Evolutionary conservation across 1,140 invertebrate genomes (phyloP).

Genomic region (Diachasma alloeum): DNA sequence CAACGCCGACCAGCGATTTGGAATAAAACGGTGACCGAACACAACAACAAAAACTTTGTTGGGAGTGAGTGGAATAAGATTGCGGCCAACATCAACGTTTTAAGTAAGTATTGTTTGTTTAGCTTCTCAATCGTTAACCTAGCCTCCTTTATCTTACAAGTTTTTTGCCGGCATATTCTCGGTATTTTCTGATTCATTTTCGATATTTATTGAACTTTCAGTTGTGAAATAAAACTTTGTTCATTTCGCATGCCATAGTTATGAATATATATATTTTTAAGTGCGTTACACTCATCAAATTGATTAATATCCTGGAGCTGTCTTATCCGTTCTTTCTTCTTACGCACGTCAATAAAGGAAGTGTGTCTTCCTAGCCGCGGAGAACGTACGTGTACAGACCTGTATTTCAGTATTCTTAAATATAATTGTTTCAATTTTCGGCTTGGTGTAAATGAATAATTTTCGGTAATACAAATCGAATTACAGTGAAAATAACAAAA

Average conservation of each 20-base stretch:
- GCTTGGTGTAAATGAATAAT: no score
- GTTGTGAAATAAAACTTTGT: neutral
- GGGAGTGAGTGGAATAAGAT: neutral
- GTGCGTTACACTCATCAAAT: neutral
- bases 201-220: neutral
- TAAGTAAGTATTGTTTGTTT: neutral
- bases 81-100: neutral
- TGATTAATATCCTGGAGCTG: neutral
- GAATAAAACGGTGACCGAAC: neutral
- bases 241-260: neutral
- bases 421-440: neutral
- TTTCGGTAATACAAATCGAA: no score
- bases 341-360: neutral
- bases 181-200: neutral
- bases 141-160: neutral
- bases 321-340: neutral
- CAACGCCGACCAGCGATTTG: neutral
- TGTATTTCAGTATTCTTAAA: neutral
- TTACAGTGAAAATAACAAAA: no score
- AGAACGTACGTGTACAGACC: neutral
- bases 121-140: neutral
- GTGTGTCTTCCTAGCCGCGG: neutral
- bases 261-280: neutral
- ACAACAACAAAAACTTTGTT: neutral
- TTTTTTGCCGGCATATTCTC: neutral